A percentile compares a stretch with the other conserved stretches of the same genome.
Evolutionary conservation across 2,797 vertebrate genomes (phyloP).

Genomic region (Myotis findleyi): DNA sequence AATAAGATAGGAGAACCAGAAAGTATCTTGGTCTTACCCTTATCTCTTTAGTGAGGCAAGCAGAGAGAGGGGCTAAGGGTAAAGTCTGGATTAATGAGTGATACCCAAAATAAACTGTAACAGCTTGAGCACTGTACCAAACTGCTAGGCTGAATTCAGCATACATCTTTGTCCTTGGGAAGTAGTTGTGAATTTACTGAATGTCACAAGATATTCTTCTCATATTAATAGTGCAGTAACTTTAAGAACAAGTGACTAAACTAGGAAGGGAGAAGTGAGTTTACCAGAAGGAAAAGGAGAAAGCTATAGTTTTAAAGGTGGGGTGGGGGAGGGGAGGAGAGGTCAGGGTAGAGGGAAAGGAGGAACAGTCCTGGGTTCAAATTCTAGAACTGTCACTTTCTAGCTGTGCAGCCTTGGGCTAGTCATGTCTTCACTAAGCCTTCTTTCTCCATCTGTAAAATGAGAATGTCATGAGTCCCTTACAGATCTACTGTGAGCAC

Average conservation of each 20-base stretch:
- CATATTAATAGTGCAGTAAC: neutral
- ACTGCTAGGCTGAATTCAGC: neutral
- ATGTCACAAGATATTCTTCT: neutral
- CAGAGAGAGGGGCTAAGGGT: neutral
- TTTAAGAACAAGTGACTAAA: neutral
- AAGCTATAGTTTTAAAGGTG: neutral
- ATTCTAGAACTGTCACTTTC: neutral
- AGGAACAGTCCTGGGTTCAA: neutral
- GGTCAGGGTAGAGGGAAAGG: too few relatives aligned
- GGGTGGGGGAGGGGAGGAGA: neutral
- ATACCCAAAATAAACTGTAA: slow-evolving; percentile 16
- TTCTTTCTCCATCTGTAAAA: neutral
- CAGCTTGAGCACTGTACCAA: neutral
- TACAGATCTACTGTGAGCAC: neutral
- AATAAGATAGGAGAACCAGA: neutral
- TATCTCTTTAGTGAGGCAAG: neutral
- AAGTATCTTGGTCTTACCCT: neutral
- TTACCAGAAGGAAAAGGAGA: slow-evolving; percentile 22
- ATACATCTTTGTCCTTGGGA: neutral
- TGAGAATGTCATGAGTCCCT: neutral
- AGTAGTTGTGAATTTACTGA: neutral
- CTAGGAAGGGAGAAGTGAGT: neutral
- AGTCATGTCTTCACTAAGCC: neutral
- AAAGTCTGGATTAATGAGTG: slow-evolving; percentile 40
- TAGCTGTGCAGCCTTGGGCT: neutral